Base-by-base conservation (phyloP, 2,888 invertebrate genomes). In the Scrobipalpa costella region DNA sequence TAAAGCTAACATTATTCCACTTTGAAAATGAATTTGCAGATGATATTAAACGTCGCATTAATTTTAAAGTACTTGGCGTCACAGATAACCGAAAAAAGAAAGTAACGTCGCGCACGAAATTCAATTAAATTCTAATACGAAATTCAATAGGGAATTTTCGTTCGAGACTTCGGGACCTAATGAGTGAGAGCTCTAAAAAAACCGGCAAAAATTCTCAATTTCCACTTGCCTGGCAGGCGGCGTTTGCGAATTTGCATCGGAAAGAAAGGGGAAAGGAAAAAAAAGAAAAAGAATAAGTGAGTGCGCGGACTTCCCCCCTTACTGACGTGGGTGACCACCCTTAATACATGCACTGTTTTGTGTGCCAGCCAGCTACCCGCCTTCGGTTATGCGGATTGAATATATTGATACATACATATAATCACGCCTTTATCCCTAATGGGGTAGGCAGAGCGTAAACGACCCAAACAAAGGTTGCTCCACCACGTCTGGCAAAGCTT, bases 211-310 rank as follows among this genome's bases (percentile, higher is more conserved):
- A 84, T 83, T 83, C 81, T 79, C 84, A 79, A 84, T 85, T 83
- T 76, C 82, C 77, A 83, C 82, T 84, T 73, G 73, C 70, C 73
- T 71, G 47, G 34, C 71, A 71, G 27, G 17, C 71, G 71, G 75
- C 75, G 77, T 76, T 76, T 75, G 80, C 74, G 81, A 81, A 85
- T 88, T 87, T 87, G 86, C 87, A 86, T 78, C 78, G 81, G 82
- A 82, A 86, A 88, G 86, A 85, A 86, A 85, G 75, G 81, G 77
- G 85, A 88, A 88, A 21, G 21, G 13, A 19, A 21, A 6, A 55
- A 34, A 55, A 55, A 13, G n/a, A n/a, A n/a, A 27, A 55, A 34
- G 1, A 34, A 15, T 2, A 15, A 7, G 15, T 13, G 34, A n/a
- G 55, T 8, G 27, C n/a, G 27, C 52, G 33, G n/a, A 27, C 55